phyloP scores from a whole-genome alignment of 1,140 invertebrate genomes.

The Lineus longissimus region DNA sequence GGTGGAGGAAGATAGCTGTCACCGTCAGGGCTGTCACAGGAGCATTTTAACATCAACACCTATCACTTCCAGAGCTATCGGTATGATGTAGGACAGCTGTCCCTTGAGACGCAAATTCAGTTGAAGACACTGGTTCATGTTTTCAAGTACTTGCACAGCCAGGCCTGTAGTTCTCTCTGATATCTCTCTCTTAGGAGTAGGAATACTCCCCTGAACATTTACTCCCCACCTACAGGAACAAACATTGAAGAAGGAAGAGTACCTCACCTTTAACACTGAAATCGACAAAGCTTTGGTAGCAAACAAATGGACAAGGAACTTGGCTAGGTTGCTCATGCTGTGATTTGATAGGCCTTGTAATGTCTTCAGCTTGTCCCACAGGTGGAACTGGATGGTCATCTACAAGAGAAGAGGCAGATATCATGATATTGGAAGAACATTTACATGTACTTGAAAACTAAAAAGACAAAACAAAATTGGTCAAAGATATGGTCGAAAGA shows the following conservation, averaged over 20 bases:
- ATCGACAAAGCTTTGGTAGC: constrained; percentile 72
- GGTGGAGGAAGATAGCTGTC: not conserved
- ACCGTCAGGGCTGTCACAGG: not conserved
- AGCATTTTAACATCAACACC: not conserved
- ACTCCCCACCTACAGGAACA: too few relatives aligned
- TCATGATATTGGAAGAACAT: too few relatives aligned
- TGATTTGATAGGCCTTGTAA: constrained; percentile 62
- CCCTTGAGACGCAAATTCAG: not conserved
- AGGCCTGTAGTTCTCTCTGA: not conserved
- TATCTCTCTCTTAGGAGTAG: too few relatives aligned
- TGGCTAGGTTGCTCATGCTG: constrained; percentile 72
- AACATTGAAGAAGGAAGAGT: too few relatives aligned
- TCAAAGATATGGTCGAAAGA: too few relatives aligned
- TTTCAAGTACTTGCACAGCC: not conserved
- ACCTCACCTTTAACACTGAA: constrained; percentile 77
- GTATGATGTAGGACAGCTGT: not conserved
- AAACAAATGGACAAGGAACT: constrained; percentile 77
- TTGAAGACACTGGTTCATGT: not conserved
- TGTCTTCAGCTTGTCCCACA: constrained; percentile 91
- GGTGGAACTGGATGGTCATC: constrained; percentile 79
- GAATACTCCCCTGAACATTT: too few relatives aligned
- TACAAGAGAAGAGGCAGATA: constrained; percentile 57
- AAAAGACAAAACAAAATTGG: constrained; percentile 5
- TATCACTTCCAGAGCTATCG: not conserved
- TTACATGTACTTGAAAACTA: constrained; percentile 15